Percentiles rank a stretch among this genome's conserved stretches.
Conservation (phyloP, 2,888 invertebrate species). For the Atrina japonica region DNA sequence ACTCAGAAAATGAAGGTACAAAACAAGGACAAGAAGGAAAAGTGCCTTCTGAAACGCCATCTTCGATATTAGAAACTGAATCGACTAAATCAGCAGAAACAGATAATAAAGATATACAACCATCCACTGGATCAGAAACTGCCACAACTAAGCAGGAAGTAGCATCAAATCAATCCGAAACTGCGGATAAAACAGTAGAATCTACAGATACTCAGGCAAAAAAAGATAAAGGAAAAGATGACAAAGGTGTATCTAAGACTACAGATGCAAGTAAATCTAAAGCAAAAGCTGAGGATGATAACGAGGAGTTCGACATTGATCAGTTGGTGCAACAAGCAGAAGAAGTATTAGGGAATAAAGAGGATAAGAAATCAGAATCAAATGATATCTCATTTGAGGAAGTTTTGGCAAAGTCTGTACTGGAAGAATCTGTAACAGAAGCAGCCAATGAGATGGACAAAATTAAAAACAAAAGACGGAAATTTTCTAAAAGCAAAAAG, state of each 20-base stretch:
- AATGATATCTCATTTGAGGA: slow-evolving; percentile 31
- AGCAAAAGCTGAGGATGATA: neutral
- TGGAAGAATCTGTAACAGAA: slow-evolving; percentile 33
- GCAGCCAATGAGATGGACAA: slow-evolving; percentile 32
- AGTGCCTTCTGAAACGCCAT: neutral
- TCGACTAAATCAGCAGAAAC: neutral
- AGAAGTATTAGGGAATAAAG: slow-evolving; percentile 1
- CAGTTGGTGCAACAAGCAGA: slow-evolving; percentile 22
- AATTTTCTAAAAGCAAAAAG: slow-evolving; percentile 12
- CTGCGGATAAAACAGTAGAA: neutral
- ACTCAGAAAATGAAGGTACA: neutral
- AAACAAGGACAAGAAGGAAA: neutral
- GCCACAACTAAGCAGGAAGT: neutral
- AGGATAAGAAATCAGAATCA: neutral
- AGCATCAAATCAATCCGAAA: neutral
- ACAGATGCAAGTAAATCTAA: neutral
- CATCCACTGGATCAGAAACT: slow-evolving; percentile 1
- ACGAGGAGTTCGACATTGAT: slow-evolving; percentile 17
- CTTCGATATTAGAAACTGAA: neutral
- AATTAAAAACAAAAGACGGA: slow-evolving; percentile 19
- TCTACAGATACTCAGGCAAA: neutral
- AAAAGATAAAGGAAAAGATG: neutral
- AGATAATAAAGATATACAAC: neutral
- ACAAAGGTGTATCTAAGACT: too few relatives aligned
- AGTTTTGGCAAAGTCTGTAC: slow-evolving; percentile 26